Base-by-base conservation (phyloP, 2,797 vertebrate genomes). In the Astyanax mexicanus region DNA sequence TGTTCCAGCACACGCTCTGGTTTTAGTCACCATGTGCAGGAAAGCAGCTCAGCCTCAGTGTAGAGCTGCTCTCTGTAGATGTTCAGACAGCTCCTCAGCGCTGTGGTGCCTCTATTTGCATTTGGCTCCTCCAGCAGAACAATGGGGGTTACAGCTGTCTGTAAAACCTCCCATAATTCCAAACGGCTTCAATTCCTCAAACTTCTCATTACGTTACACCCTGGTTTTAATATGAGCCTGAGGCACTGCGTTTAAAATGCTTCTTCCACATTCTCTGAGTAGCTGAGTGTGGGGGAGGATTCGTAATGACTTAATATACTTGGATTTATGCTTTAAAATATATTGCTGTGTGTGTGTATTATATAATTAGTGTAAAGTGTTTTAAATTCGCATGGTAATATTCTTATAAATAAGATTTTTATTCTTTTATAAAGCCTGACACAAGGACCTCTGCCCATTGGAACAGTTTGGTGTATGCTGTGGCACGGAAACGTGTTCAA, bases 161-260 rank as follows among this genome's bases (percentile, higher is more conserved):
- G 84, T 82, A 81, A 76, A 81, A 80, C 84, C 81, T 84, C 83
- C 84, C 55, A 5, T 21, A 58, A 81, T 74, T 75, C 77, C 65
- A 75, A 51, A 35, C 25, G 42, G 40, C 47, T 66, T 78, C 72
- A 83, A 81, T 66, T 77, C 80, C 77, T 44, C n/a, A 71, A 65
- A 72, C 57, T 80, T 51, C 45, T 69, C 38, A 72, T 54, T 72
- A 61, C 25, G 61, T 61, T 60, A 52, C 44, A 13, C 61, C 52
- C 42, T 52, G 21, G 52, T 72, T 76, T 61, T 61, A 37, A 44
- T 42, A 6, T 15, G 19, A 61, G 62, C 54, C 73, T 15, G 12
- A 54, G 55, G 69, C 69, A 27, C 38, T 29, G 55, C 65, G 51
- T 35, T 75, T 58, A 13, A 51, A 49, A n/a, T 15, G 25, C 19